Percentiles rank a stretch among this genome's conserved stretches.
Evolutionary conservation across 2,888 invertebrate species (phyloP).

Genomic region (Linnaemya vulpina): DNA sequence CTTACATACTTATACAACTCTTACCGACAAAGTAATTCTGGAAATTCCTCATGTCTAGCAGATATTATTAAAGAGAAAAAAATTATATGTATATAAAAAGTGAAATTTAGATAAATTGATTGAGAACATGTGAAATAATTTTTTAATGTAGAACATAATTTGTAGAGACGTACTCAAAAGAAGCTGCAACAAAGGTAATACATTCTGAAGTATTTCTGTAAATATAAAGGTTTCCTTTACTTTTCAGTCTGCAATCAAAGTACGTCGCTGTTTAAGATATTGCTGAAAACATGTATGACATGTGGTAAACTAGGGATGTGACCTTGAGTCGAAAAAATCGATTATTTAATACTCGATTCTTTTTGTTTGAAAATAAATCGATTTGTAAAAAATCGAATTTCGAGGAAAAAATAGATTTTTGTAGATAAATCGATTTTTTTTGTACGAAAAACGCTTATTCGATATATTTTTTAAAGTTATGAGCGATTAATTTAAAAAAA

Average conservation of each 20-base stretch:
- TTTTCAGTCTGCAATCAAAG: neutral
- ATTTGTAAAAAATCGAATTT: too few relatives aligned
- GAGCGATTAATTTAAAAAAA: too few relatives aligned
- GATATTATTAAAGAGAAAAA: conserved; percentile 51
- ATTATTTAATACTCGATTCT: too few relatives aligned
- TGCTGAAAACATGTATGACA: conserved; percentile 54
- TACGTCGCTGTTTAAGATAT: conserved; percentile 35
- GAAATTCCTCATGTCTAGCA: conserved; percentile 59
- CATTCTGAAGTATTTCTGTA: too few relatives aligned
- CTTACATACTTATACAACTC: conserved; percentile 29
- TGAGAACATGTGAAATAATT: neutral
- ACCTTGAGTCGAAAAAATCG: too few relatives aligned
- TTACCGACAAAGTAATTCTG: conserved; percentile 69
- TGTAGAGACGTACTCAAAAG: neutral
- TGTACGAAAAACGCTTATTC: too few relatives aligned
- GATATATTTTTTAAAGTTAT: too few relatives aligned
- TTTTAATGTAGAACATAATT: neutral
- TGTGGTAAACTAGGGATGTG: conserved; percentile 64
- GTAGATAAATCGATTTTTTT: too few relatives aligned
- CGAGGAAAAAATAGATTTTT: too few relatives aligned
- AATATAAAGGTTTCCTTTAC: neutral
- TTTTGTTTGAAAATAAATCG: too few relatives aligned
- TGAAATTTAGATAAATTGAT: conserved; percentile 38
- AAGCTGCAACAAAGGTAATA: neutral
- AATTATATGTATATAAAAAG: conserved; percentile 25